Evolutionary conservation across 2,888 invertebrate genomes (phyloP).

Genomic region (Tanytarsus gracilentus): DNA sequence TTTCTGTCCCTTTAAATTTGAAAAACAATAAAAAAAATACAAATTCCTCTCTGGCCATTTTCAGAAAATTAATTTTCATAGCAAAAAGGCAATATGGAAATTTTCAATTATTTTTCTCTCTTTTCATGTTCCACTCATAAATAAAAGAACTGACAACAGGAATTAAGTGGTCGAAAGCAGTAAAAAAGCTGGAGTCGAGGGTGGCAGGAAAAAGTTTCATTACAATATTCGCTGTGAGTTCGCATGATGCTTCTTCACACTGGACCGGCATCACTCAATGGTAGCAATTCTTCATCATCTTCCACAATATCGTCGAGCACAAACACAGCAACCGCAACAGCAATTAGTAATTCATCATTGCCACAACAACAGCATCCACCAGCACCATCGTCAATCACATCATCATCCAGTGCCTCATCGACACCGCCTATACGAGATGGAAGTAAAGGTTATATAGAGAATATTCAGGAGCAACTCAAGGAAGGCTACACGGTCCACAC

Average conservation of each 20-base stretch:
- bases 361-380: not conserved
- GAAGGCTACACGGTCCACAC: slow-evolving; percentile 73
- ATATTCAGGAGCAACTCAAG: slow-evolving; percentile 52
- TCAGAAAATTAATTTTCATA: too few species aligned
- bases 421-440: slow-evolving; percentile 31
- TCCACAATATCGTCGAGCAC: not conserved
- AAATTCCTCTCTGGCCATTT: too few species aligned
- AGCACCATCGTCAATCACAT: slow-evolving; percentile 18
- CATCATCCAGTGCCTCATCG: slow-evolving; percentile 23
- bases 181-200: not conserved
- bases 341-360: slow-evolving; percentile 15
- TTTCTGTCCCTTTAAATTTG: too few species aligned
- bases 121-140: not conserved
- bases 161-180: not conserved
- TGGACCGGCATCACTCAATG: slow-evolving; percentile 23
- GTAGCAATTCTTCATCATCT: slow-evolving; percentile 14
- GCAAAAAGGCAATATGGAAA: too few species aligned
- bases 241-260: slow-evolving; percentile 27
- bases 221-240: not conserved
- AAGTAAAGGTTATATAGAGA: slow-evolving; percentile 45
- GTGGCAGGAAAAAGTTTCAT: too few species aligned
- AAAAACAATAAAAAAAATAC: too few species aligned
- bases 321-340: slow-evolving; percentile 6
- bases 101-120: not conserved
- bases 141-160: not conserved